A percentile compares a stretch with the other conserved stretches of the same genome.
Conservation (phyloP, 2,797 vertebrate genomes). For the Thalassophryne amazonica region DNA sequence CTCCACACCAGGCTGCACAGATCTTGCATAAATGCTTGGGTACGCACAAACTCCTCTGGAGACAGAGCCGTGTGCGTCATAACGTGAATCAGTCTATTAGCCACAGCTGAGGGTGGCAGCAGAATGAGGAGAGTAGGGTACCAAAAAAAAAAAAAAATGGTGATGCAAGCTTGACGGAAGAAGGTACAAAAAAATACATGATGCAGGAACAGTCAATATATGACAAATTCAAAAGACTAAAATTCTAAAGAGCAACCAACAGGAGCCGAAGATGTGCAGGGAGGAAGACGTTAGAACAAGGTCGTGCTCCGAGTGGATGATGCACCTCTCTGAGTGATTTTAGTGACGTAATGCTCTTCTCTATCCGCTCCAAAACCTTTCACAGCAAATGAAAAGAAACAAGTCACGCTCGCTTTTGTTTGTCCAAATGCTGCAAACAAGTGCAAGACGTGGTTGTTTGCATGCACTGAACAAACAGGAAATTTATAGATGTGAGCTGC, state of each 20-base stretch:
- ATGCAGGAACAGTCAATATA: not conserved
- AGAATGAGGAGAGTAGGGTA: conserved; percentile 31
- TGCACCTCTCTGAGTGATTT: conserved; percentile 20
- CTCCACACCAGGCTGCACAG: conserved; percentile 47
- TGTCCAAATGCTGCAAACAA: too few relatives aligned
- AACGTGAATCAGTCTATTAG: conserved; percentile 67
- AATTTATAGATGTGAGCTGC: conserved; percentile 47
- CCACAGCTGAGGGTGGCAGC: conserved; percentile 49
- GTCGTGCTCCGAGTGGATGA: conserved; percentile 28
- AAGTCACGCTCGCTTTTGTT: conserved; percentile 26
- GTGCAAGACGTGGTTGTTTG: too few relatives aligned
- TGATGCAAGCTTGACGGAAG: conserved; percentile 32
- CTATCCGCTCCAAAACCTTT: conserved; percentile 13
- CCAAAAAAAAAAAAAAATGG: conserved; percentile 49
- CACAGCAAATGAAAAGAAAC: not conserved
- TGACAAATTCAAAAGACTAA: not conserved
- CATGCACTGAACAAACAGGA: conserved; percentile 22
- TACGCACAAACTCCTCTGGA: conserved; percentile 66
- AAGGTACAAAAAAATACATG: conserved; percentile 26
- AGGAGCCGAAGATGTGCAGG: not conserved
- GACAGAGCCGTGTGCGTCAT: conserved; percentile 70
- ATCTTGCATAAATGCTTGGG: conserved; percentile 65
- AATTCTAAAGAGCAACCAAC: conserved; percentile 4
- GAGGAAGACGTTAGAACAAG: conserved; percentile 11
- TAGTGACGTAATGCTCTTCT: conserved; percentile 39